Conservation (phyloP, 2,797 vertebrate genomes). For the Myotis planiceps region DNA sequence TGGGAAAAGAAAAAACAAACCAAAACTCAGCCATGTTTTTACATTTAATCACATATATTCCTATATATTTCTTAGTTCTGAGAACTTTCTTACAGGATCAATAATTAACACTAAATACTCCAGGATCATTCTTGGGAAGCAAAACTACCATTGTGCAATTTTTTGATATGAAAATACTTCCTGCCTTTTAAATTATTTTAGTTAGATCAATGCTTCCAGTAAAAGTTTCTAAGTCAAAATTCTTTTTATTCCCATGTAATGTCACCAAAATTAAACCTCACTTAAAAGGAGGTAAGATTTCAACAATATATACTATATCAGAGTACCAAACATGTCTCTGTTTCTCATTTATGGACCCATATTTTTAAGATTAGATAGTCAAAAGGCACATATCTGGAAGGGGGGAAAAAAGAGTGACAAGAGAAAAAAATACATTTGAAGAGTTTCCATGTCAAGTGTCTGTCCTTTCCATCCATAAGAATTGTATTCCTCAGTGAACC, state of each 20-base stretch:
- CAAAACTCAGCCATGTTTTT: neutral
- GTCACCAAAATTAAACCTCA: neutral
- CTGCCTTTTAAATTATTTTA: constrained; percentile 4
- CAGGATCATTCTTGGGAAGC: neutral
- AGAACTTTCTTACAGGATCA: constrained; percentile 58
- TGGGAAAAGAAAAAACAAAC: constrained; percentile 15
- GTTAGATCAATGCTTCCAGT: neutral
- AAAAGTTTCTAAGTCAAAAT: neutral
- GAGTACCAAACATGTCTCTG: neutral
- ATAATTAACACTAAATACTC: neutral
- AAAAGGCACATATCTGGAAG: neutral
- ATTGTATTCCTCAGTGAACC: neutral
- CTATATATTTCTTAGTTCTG: constrained; percentile 55
- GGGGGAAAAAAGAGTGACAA: neutral
- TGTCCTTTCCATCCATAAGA: neutral
- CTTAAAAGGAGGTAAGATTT: neutral
- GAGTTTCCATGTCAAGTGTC: neutral
- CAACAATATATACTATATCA: neutral
- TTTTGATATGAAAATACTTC: neutral
- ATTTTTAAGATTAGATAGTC: neutral
- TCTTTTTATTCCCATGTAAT: neutral
- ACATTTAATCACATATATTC: constrained; percentile 19
- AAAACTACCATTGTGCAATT: neutral
- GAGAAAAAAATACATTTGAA: neutral
- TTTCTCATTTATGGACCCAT: neutral